These are phyloP conservation scores for Balearica regulorum DNA, from an alignment of 2,797 vertebrate species.

Conservation along the genomic window DNA sequence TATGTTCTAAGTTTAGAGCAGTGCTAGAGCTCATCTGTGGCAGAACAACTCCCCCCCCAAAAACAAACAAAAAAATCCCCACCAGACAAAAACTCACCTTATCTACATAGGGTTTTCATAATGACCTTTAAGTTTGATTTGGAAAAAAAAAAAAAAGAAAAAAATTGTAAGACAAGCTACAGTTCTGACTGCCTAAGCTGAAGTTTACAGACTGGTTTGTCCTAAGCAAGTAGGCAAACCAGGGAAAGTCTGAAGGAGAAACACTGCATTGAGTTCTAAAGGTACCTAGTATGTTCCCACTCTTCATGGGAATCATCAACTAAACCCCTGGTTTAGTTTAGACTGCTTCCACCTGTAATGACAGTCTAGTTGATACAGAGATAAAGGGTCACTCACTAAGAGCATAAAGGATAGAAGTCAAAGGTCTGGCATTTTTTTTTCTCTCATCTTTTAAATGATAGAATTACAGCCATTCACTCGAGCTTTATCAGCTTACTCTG, in stretches of 20 bases:
- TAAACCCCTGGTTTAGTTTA: not conserved
- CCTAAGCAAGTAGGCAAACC: not conserved
- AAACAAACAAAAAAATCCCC: not conserved
- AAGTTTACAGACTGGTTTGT: not conserved
- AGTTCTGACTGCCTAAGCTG: not conserved
- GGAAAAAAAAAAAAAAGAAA: not conserved
- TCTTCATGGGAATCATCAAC: not conserved
- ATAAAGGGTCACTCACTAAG: not conserved
- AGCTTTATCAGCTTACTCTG: not conserved
- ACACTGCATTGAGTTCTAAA: not conserved
- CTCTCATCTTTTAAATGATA: not conserved
- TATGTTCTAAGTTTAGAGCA: slow-evolving; percentile 11
- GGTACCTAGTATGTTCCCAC: not conserved
- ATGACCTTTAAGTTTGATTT: not conserved
- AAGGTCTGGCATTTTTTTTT: not conserved
- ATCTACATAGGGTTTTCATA: not conserved
- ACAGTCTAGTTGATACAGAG: not conserved
- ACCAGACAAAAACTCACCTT: not conserved
- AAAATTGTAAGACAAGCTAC: not conserved
- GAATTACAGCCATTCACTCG: not conserved
- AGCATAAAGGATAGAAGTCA: not conserved
- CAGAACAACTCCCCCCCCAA: not conserved
- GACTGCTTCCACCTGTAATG: not conserved
- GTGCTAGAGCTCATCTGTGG: not conserved
- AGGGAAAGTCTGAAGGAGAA: not conserved